Percentiles rank a stretch among this genome's conserved stretches.
Evolutionary conservation across 1,140 invertebrate species (phyloP).

Genomic region (Drosophila mauritiana): DNA sequence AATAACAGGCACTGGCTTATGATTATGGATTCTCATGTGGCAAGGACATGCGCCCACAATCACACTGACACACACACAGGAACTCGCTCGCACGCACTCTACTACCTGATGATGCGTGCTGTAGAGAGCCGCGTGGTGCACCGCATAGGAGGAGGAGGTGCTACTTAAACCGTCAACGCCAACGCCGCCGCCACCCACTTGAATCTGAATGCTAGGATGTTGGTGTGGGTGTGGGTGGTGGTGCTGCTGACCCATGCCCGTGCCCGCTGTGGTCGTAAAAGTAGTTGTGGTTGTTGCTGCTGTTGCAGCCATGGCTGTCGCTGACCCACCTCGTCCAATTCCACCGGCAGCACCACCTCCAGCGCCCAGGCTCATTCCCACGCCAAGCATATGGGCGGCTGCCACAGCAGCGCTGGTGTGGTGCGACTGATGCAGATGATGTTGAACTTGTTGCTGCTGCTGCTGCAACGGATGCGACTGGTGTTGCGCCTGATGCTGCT

Average conservation of each 20-base stretch:
- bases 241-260: slow-evolving; percentile 40
- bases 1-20: slow-evolving; percentile 38
- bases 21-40: slow-evolving; percentile 19
- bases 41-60: slow-evolving; percentile 53
- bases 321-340: slow-evolving; percentile 82
- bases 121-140: slow-evolving; percentile 74
- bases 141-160: slow-evolving; percentile 70
- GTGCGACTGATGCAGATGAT: slow-evolving; percentile 52
- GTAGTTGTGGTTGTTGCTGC: slow-evolving; percentile 62
- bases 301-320: slow-evolving; percentile 52
- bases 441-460: slow-evolving; percentile 37
- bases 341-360: slow-evolving; percentile 33
- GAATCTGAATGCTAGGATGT: slow-evolving; percentile 64
- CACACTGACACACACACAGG: slow-evolving; percentile 36
- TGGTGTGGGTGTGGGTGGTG: slow-evolving; percentile 51
- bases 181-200: slow-evolving; percentile 56
- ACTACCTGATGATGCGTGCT: slow-evolving; percentile 81
- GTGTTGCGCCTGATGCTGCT: slow-evolving; percentile 29
- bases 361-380: slow-evolving; percentile 46
- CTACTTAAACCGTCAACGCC: slow-evolving; percentile 67
- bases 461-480: slow-evolving; percentile 28
- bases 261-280: slow-evolving; percentile 63
- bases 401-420: slow-evolving; percentile 64
- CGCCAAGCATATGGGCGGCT: slow-evolving; percentile 57
- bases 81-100: slow-evolving; percentile 58